Conservation (phyloP, 2,888 invertebrate genomes). For the Pseudococcus viburni region DNA sequence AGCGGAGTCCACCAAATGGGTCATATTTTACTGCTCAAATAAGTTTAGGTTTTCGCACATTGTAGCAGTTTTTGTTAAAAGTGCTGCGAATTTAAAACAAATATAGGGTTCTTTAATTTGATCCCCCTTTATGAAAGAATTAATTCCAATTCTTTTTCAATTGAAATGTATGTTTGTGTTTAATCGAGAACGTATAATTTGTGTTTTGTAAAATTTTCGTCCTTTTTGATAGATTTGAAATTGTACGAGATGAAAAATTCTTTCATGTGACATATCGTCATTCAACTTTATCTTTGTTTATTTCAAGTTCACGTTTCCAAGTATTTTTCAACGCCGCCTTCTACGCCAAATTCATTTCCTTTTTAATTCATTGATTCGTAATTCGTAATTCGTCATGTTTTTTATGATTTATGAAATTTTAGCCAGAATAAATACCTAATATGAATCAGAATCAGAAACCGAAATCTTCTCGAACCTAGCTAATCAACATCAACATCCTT, state of each 20-base stretch:
- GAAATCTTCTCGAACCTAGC: background rate
- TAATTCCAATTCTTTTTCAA: background rate
- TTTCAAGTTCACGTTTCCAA: background rate
- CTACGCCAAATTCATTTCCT: background rate
- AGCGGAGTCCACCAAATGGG: background rate
- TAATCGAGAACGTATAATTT: background rate
- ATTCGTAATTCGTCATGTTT: background rate
- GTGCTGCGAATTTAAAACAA: background rate
- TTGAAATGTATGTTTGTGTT: background rate
- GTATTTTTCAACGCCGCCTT: background rate
- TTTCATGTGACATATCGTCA: too few relatives aligned
- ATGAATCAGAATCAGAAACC: background rate
- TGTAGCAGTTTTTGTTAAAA: slow-evolving; percentile 6
- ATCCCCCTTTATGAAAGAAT: background rate
- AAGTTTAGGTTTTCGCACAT: slow-evolving; percentile 15
- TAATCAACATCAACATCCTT: background rate
- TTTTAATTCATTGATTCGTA: background rate
- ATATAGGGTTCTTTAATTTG: background rate
- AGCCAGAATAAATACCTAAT: background rate
- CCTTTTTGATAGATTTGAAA: background rate
- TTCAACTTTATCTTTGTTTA: too few relatives aligned
- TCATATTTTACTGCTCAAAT: slow-evolving; percentile 22
- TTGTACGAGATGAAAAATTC: too few relatives aligned
- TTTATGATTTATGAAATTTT: background rate
- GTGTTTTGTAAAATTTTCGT: background rate